These are phyloP conservation scores for Eremobia ochroleuca DNA, from an alignment of 2,888 invertebrate species.

Conservation along the genomic window DNA sequence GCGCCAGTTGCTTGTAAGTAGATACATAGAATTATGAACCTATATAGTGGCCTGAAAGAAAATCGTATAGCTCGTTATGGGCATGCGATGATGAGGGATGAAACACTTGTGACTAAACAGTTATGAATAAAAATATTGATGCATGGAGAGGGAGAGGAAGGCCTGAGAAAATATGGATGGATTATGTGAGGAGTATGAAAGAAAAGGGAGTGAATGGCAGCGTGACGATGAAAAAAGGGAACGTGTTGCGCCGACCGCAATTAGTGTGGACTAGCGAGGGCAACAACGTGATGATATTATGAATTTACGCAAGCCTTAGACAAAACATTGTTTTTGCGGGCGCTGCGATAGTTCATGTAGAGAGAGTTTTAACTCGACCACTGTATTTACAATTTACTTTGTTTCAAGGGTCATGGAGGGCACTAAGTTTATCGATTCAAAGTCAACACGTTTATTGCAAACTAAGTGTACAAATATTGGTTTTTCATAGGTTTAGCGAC, in stretches of 20 bases:
- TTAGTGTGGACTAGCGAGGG: too few relatives aligned
- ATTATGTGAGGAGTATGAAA: neutral
- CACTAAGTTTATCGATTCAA: neutral
- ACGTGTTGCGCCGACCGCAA: neutral
- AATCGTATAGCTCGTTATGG: neutral
- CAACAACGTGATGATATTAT: neutral
- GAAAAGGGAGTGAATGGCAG: neutral
- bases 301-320: neutral
- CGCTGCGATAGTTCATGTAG: too few relatives aligned
- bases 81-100: neutral
- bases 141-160: too few relatives aligned
- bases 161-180: neutral
- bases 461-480: neutral
- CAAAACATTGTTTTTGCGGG: neutral
- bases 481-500: neutral
- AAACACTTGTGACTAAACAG: neutral
- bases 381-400: neutral
- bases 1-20: neutral
- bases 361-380: neutral
- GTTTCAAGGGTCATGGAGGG: neutral
- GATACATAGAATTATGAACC: neutral
- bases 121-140: too few relatives aligned
- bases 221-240: neutral
- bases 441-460: neutral
- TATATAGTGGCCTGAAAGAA: neutral